A percentile compares a stretch with the other conserved stretches of the same genome.
Evolutionary conservation across 2,113 vertebrate species (phyloP).

Genomic region (Brachypodius melanocephalos): DNA sequence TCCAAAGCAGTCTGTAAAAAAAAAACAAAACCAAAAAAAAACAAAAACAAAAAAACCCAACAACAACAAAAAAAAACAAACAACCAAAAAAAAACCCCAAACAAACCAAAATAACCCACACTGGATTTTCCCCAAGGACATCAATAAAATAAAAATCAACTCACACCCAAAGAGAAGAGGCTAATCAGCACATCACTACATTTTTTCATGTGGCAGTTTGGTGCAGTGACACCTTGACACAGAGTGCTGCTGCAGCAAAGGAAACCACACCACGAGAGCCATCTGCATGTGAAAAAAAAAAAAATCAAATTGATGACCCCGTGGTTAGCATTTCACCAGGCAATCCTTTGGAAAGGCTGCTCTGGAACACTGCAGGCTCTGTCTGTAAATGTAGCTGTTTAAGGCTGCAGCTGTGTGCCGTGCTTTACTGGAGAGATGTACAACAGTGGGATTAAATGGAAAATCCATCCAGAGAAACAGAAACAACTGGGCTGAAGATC

Average conservation of each 20-base stretch:
- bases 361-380: not conserved
- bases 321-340: not conserved
- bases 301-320: fast-evolving
- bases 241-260: not conserved
- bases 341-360: not conserved
- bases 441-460: not conserved
- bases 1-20: not conserved
- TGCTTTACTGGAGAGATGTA: not conserved
- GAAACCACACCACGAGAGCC: not conserved
- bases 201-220: not conserved
- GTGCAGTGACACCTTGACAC: conserved; percentile 32
- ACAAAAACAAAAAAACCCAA: too few relatives aligned
- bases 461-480: not conserved
- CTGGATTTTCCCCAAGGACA: not conserved
- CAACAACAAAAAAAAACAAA: too few relatives aligned
- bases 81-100: too few relatives aligned
- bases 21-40: too few relatives aligned
- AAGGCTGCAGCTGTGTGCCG: not conserved
- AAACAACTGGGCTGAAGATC: not conserved
- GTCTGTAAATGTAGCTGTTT: not conserved
- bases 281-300: not conserved
- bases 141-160: not conserved
- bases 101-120: too few relatives aligned
- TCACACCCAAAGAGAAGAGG: not conserved
- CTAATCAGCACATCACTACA: not conserved